Evolutionary conservation across 2,888 invertebrate species (phyloP).

Genomic region (Sarcophaga subvicina): DNA sequence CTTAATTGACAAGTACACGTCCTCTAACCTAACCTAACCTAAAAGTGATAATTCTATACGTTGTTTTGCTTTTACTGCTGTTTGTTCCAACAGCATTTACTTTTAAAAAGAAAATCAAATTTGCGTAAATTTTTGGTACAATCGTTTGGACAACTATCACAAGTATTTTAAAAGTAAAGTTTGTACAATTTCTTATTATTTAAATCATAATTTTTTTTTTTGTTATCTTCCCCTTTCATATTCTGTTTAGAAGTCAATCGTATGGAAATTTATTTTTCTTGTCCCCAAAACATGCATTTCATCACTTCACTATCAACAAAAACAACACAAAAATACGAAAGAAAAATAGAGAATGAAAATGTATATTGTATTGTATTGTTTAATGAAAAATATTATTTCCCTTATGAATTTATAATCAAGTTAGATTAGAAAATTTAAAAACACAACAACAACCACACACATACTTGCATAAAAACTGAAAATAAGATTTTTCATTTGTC

Average conservation of each 20-base stretch:
- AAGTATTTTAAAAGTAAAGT: too few relatives aligned
- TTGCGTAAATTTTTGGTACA: too few relatives aligned
- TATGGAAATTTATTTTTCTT: neutral
- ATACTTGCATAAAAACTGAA: neutral
- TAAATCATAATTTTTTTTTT: too few relatives aligned
- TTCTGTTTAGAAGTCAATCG: neutral
- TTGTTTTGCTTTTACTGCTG: too few relatives aligned
- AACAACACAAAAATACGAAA: neutral
- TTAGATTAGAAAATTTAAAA: conserved; percentile 47
- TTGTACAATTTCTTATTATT: too few relatives aligned
- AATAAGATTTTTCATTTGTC: conserved; percentile 49
- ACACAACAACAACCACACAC: conserved; percentile 13
- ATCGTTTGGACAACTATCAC: too few relatives aligned
- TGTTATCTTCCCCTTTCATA: neutral
- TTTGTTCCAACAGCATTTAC: too few relatives aligned
- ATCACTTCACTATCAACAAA: neutral
- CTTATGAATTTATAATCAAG: conserved; percentile 60
- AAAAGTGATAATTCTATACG: too few relatives aligned
- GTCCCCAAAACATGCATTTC: neutral
- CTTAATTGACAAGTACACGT: too few relatives aligned
- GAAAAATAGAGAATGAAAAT: neutral
- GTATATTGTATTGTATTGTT: too few relatives aligned
- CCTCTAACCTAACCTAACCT: too few relatives aligned
- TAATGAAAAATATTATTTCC: conserved; percentile 29
- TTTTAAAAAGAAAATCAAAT: too few relatives aligned